phyloP scores from a whole-genome alignment of 2,888 invertebrate species.

The Rhagonycha fulva region DNA sequence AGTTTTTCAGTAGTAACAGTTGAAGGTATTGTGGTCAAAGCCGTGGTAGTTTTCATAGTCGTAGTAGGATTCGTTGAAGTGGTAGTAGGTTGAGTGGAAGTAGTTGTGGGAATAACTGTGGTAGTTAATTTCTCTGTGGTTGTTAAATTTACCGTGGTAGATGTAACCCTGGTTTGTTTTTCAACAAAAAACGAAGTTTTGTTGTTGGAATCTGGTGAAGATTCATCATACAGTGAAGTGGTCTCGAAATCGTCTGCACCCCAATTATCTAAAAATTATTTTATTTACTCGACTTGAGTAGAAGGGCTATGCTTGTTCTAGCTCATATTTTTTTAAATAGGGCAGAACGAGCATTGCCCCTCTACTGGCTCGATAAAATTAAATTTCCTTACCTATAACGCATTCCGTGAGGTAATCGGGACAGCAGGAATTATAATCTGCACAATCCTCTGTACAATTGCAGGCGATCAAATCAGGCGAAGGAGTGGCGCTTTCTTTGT shows the following conservation, averaged over 20 bases:
- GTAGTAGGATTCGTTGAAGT: not conserved
- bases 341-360: no score
- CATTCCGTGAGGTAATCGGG: slow-evolving; percentile 68
- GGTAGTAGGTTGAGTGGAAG: not conserved
- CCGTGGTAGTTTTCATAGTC: not conserved
- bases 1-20: not conserved
- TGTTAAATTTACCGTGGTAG: not conserved
- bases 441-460: slow-evolving; percentile 64
- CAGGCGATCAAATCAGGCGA: slow-evolving; percentile 53
- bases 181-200: not conserved
- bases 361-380: not conserved
- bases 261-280: not conserved
- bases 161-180: not conserved
- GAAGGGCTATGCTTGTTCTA: no score
- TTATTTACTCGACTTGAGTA: not conserved
- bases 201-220: no score
- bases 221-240: not conserved
- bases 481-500: slow-evolving; percentile 22
- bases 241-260: not conserved
- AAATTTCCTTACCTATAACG: slow-evolving; percentile 51
- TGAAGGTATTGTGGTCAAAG: not conserved
- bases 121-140: not conserved
- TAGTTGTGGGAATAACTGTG: not conserved
- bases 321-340: no score
- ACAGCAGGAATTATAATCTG: slow-evolving; percentile 64